A percentile compares a stretch with the other conserved stretches of the same genome.
Conservation (phyloP, 2,113 vertebrate species). For the Platycercus adscitus region DNA sequence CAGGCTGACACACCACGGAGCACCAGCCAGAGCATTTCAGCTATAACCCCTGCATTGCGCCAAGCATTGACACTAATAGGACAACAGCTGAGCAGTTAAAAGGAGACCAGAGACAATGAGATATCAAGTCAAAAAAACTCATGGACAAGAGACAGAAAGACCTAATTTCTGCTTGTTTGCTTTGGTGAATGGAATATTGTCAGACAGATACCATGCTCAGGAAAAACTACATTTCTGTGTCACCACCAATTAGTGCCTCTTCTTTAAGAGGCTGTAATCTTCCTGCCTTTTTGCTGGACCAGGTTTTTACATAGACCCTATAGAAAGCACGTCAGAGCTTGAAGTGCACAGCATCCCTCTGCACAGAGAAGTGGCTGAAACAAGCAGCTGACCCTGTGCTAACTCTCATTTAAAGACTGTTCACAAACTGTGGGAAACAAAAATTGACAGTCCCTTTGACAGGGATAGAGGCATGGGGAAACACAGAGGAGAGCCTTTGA, state of each 20-base stretch:
- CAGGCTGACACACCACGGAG: not conserved
- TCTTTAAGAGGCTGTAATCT: not conserved
- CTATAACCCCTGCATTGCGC: not conserved
- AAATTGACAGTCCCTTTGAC: not conserved
- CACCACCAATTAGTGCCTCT: conserved; percentile 35
- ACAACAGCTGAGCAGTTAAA: conserved; percentile 61
- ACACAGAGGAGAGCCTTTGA: not conserved
- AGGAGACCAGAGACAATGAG: conserved; percentile 14
- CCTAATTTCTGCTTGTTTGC: conserved; percentile 40
- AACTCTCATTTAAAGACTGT: not conserved
- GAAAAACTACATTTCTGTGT: conserved; percentile 31
- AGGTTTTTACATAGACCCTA: not conserved
- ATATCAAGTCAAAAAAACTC: conserved; percentile 54
- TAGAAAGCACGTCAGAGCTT: not conserved
- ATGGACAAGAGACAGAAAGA: conserved; percentile 50
- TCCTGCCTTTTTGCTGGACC: not conserved
- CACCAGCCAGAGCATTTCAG: conserved; percentile 44
- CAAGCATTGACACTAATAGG: conserved; percentile 39
- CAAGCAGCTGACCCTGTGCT: not conserved
- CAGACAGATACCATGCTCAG: conserved; percentile 29
- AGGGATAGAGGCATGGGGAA: not conserved
- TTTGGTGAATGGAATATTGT: conserved; percentile 45
- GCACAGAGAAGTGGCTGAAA: not conserved
- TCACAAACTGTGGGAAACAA: not conserved
- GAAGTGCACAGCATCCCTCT: not conserved